Evolutionary conservation across 2,113 vertebrate genomes (phyloP).

Genomic region (Microtus richardsoni): DNA sequence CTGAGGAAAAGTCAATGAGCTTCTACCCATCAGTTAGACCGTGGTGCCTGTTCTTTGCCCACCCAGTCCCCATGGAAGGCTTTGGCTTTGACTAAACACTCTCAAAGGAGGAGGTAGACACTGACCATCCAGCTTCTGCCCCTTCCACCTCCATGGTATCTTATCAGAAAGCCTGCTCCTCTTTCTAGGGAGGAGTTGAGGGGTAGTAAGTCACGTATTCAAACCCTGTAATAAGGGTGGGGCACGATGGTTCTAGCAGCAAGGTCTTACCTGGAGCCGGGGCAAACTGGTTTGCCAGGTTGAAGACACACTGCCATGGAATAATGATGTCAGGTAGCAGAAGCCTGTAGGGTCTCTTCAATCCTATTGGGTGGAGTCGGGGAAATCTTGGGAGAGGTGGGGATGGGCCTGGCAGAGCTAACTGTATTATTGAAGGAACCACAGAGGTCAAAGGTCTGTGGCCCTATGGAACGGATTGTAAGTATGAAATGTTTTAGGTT

Average conservation of each 20-base stretch:
- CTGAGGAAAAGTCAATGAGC: neutral
- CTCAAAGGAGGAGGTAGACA: neutral
- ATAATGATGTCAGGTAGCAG: neutral
- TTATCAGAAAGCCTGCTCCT: neutral
- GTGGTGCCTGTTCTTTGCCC: neutral
- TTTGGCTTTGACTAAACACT: neutral
- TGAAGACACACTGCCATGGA: neutral
- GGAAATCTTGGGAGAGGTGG: neutral
- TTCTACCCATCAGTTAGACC: no score
- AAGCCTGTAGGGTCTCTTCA: neutral
- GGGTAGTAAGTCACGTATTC: neutral
- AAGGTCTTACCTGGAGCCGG: neutral
- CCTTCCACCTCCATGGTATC: neutral
- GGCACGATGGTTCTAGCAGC: neutral
- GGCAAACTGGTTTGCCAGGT: neutral
- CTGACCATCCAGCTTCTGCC: neutral
- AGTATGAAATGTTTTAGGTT: neutral
- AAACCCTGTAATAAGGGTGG: neutral
- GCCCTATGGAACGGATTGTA: neutral
- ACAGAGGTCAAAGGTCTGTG: neutral
- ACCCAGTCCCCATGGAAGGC: neutral
- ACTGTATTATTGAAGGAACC: neutral
- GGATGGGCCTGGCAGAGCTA: neutral
- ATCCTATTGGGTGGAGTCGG: neutral
- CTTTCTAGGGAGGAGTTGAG: neutral